A percentile compares a stretch with the other conserved stretches of the same genome.
These are phyloP conservation scores for Melanchra persicariae DNA, from an alignment of 2,888 invertebrate genomes.

Conservation along the genomic window DNA sequence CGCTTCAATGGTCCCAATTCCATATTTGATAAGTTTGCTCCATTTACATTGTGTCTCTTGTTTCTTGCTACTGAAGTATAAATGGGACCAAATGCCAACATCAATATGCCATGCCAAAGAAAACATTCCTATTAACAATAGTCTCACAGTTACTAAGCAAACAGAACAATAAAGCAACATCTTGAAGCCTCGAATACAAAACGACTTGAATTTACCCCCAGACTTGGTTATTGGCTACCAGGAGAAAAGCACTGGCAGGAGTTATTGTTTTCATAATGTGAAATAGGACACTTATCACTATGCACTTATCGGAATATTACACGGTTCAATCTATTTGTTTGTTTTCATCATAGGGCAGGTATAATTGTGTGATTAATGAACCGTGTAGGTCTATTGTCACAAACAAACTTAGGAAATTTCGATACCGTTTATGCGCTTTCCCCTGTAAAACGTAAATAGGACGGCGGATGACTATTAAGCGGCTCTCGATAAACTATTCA, in stretches of 20 bases:
- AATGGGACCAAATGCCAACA: conserved; percentile 1
- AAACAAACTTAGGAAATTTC: not conserved
- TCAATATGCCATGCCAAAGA: conserved; percentile 14
- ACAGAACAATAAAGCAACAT: conserved; percentile 43
- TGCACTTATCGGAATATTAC: too few species aligned
- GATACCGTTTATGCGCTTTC: not conserved
- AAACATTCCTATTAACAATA: conserved; percentile 44
- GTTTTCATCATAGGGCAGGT: not conserved
- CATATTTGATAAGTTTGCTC: not conserved
- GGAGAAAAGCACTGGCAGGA: conserved; percentile 21
- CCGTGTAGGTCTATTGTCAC: not conserved
- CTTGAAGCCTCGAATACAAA: conserved; percentile 36
- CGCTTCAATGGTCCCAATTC: too few species aligned
- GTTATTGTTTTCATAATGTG: conserved; percentile 34
- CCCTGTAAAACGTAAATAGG: not conserved
- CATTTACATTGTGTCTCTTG: not conserved
- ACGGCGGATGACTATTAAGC: not conserved
- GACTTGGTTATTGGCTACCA: conserved; percentile 34
- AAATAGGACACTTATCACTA: too few species aligned
- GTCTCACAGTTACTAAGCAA: conserved; percentile 33
- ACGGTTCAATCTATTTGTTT: not conserved
- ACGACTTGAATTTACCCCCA: conserved; percentile 25
- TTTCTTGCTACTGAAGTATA: conserved; percentile 2
- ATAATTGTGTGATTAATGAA: too few species aligned
- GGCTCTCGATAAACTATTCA: conserved; percentile 25